These are phyloP conservation scores for Strigamia transsilvanica DNA, from an alignment of 2,888 invertebrate genomes.

Conservation along the genomic window DNA sequence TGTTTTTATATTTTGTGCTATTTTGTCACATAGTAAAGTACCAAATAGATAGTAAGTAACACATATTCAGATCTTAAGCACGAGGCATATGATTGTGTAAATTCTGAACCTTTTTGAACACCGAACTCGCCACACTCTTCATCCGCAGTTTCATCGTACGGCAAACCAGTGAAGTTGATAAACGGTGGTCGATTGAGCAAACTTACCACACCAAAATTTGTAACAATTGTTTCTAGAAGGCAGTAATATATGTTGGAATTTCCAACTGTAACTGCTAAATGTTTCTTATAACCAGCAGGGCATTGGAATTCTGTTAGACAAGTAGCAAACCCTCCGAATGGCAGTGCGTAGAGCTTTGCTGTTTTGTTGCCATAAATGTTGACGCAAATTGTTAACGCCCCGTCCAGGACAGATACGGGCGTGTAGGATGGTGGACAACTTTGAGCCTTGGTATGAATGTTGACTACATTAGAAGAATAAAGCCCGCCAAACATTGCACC, in stretches of 20 bases:
- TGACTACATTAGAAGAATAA: background rate
- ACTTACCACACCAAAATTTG: background rate
- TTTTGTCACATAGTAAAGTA: too few relatives aligned
- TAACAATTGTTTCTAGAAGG: background rate
- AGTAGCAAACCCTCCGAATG: background rate
- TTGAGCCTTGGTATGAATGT: background rate
- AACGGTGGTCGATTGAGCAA: background rate
- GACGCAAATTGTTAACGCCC: background rate
- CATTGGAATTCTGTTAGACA: background rate
- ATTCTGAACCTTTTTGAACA: too few relatives aligned
- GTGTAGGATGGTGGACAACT: background rate
- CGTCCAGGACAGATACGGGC: background rate
- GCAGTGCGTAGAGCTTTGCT: background rate
- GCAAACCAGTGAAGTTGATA: background rate
- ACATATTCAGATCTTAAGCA: too few relatives aligned
- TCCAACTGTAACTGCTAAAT: background rate
- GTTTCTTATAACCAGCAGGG: background rate
- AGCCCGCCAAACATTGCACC: background rate
- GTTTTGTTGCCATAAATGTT: background rate
- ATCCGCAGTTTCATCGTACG: too few relatives aligned
- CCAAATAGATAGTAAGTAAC: too few relatives aligned
- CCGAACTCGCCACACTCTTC: too few relatives aligned
- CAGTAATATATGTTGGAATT: background rate
- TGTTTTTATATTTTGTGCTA: too few relatives aligned
- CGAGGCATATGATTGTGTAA: too few relatives aligned